Base-by-base conservation (phyloP, 2,888 invertebrate species). In the Aspidapion aeneum region DNA sequence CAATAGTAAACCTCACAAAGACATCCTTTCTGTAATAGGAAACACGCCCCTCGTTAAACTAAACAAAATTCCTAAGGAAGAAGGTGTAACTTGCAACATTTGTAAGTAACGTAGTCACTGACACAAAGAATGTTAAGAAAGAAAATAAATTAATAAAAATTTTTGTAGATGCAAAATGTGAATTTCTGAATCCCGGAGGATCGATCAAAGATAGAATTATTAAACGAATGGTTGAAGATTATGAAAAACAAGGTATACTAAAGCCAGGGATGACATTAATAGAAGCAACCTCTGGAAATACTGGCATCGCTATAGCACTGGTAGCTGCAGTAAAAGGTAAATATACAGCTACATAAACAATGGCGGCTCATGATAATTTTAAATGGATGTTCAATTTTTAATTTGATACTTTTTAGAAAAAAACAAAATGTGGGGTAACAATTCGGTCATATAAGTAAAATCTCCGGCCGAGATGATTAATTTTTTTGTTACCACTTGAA, bases 131-230 rank as follows among this genome's bases (percentile, higher is more conserved):
- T n/a, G n/a, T n/a, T n/a, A n/a, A n/a, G n/a, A n/a, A n/a, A n/a
- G n/a, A n/a, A n/a, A n/a, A n/a, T n/a, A n/a, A n/a, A n/a, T n/a
- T n/a, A n/a, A n/a, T n/a, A n/a, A n/a, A n/a, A n/a, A n/a, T n/a
- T n/a, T 63, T 77, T 80, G 66, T 75, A 97, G 96, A 93, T 83
- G 98, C 87, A 58, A 99, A 98, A 84, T 98, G 97, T 80, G 98
- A 98, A 81, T 99, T 88, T 77, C 83, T 97, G 73, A 99, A 96
- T 80, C 94, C 98, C 52, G 98, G 98, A 61, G 98, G 98, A 5
- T 97, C 95, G 35, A 91, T 96, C 0, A 97, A 96, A 76, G 96
- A 96, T 76, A 86, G 96, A 59, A 98, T 98, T 74, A 98, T 90
- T 1, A 85, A 90, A 72, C 85, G 98, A 66, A 98, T 99, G 98